phyloP scores from a whole-genome alignment of 2,888 invertebrate species.

The Helicoverpa assulta region DNA sequence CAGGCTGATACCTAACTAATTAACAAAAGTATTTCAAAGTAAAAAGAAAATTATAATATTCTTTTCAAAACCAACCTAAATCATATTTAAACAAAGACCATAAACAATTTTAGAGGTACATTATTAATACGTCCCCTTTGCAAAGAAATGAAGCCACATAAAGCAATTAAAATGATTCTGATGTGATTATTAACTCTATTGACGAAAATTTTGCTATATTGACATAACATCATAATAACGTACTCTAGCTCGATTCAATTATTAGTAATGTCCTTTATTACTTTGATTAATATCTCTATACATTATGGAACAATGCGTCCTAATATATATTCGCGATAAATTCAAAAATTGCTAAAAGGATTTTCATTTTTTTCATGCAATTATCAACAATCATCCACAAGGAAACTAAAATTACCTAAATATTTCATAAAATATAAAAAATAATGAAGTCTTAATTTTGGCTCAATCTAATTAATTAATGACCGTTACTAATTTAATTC shows the following conservation, averaged over 20 bases:
- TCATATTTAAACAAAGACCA: constrained; percentile 18
- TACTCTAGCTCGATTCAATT: background rate
- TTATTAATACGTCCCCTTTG: background rate
- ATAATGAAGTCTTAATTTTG: too few species aligned
- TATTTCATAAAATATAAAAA: too few species aligned
- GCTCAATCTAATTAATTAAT: background rate
- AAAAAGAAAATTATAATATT: too few species aligned
- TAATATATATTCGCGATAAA: too few species aligned
- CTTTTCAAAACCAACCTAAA: constrained; percentile 2
- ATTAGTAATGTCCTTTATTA: background rate
- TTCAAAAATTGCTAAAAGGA: too few species aligned
- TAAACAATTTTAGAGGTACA: constrained; percentile 6
- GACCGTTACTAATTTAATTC: constrained; percentile 8
- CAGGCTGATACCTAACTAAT: too few species aligned
- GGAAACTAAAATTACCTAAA: too few species aligned
- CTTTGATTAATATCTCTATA: background rate
- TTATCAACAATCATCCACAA: too few species aligned
- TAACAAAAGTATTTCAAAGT: too few species aligned
- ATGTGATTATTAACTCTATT: constrained; percentile 7
- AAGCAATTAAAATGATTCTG: constrained; percentile 1
- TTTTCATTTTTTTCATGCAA: too few species aligned
- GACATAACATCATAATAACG: constrained; percentile 2
- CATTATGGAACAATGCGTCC: too few species aligned
- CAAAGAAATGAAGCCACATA: constrained; percentile 5
- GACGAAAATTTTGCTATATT: constrained; percentile 4